A percentile compares a stretch with the other conserved stretches of the same genome.
Conservation (phyloP, 2,113 vertebrate species). For the Rhagologus leucostigma region DNA sequence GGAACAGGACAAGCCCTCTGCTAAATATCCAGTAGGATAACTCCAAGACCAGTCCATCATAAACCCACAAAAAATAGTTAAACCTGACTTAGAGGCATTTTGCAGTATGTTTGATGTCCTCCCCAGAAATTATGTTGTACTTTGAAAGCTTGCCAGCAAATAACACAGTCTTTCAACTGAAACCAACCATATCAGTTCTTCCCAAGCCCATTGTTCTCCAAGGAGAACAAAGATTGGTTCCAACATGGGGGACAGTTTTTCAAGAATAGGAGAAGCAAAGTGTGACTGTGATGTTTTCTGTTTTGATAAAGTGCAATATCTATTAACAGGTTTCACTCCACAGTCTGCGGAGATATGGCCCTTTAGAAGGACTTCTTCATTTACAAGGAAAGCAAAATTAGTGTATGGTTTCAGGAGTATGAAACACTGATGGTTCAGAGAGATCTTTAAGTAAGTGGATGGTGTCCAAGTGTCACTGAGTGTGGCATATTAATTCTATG, state of each 20-base stretch:
- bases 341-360: fast-evolving
- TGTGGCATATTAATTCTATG: not conserved
- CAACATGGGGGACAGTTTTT: not conserved
- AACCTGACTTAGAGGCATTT: not conserved
- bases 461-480: not conserved
- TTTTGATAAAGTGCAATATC: not conserved
- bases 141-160: not conserved
- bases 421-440: not conserved
- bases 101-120: not conserved
- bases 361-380: not conserved
- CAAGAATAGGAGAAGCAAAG: not conserved
- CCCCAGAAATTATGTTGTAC: not conserved
- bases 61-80: not conserved
- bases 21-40: not conserved
- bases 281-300: not conserved
- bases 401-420: not conserved
- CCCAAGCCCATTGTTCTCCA: not conserved
- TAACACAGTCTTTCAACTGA: not conserved
- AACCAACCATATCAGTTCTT: not conserved
- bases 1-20: not conserved
- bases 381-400: not conserved
- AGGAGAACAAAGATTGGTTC: not conserved
- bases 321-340: not conserved
- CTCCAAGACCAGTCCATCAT: not conserved
- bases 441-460: not conserved